Evolutionary conservation across 2,113 vertebrate genomes (phyloP).

Genomic region (Siniperca knerii): DNA sequence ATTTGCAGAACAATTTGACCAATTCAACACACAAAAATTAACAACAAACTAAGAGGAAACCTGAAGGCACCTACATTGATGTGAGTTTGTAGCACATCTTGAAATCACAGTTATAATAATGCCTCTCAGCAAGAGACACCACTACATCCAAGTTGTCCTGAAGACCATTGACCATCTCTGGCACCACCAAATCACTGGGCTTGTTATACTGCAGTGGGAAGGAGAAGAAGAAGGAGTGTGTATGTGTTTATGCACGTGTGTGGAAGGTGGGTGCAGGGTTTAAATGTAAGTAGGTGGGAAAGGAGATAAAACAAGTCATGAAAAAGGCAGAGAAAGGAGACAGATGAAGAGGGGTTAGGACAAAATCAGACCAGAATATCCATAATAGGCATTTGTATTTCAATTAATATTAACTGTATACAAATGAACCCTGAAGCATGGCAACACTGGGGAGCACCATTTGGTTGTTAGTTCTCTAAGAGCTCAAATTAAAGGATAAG

Average conservation of each 20-base stretch:
- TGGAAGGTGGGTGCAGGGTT: neutral
- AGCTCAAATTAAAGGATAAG: neutral
- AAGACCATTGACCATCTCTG: constrained; percentile 91
- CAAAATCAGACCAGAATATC: neutral
- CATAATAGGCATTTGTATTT: constrained; percentile 26
- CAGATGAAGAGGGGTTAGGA: neutral
- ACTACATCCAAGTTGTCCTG: constrained; percentile 98
- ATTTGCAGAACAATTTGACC: neutral
- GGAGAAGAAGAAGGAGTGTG: neutral
- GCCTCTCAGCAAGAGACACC: constrained; percentile 97
- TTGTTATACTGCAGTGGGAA: constrained; percentile 93
- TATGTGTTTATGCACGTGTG: neutral
- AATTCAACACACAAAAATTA: neutral
- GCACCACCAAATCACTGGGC: constrained; percentile 94
- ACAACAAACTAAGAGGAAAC: neutral
- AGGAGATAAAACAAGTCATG: neutral
- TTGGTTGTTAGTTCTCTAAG: neutral
- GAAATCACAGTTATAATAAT: constrained; percentile 99
- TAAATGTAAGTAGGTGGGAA: neutral
- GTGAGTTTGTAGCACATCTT: constrained; percentile 99
- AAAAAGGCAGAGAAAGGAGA: neutral
- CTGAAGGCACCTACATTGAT: constrained; percentile 89
- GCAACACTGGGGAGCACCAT: constrained; percentile 12
- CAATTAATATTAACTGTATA: constrained; percentile 7
- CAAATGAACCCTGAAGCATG: neutral